Percentiles rank a stretch among this genome's conserved stretches.
phyloP scores from a whole-genome alignment of 2,888 invertebrate genomes.

The Cerastoderma edule region DNA sequence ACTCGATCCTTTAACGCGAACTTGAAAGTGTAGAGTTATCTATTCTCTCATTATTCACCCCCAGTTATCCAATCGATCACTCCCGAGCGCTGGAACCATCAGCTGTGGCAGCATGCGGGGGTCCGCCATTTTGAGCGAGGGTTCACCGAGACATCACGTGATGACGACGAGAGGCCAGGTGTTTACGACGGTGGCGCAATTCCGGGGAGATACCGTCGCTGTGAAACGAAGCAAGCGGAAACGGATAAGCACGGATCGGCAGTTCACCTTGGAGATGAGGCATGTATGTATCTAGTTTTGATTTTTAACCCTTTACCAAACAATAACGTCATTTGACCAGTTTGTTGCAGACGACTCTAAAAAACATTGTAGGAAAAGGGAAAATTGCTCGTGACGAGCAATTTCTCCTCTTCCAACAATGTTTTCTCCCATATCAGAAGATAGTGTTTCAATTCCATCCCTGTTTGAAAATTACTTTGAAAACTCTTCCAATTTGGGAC shows the following conservation, averaged over 20 bases:
- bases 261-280: constrained; percentile 75
- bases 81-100: constrained; percentile 37
- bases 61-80: constrained; percentile 15
- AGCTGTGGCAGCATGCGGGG: constrained; percentile 36
- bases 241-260: constrained; percentile 70
- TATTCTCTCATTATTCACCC: background rate
- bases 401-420: too few species aligned
- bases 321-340: too few species aligned
- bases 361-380: too few species aligned
- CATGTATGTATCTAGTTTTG: constrained; percentile 69
- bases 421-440: too few species aligned
- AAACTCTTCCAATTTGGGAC: too few species aligned
- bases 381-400: too few species aligned
- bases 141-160: constrained; percentile 30
- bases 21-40: background rate
- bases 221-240: constrained; percentile 73
- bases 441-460: too few species aligned
- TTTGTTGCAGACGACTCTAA: too few species aligned
- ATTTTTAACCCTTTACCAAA: background rate
- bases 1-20: too few species aligned
- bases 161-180: constrained; percentile 35
- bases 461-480: too few species aligned
- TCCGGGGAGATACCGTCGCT: constrained; percentile 71
- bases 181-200: constrained; percentile 69
- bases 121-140: constrained; percentile 36